Evolutionary conservation across 1,140 invertebrate genomes (phyloP).

Genomic region (Schmidtea mediterranea): DNA sequence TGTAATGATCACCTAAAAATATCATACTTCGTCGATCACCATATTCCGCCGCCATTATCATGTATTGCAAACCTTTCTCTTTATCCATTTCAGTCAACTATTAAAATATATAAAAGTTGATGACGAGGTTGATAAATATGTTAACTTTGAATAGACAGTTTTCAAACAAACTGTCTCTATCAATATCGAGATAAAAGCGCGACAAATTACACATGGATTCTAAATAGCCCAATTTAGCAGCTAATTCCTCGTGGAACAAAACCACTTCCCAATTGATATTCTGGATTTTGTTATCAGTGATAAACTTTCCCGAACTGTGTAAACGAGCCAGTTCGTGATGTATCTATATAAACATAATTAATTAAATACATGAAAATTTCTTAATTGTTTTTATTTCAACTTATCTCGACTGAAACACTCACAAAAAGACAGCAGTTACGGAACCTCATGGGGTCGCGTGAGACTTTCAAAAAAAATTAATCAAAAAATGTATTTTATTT

Average conservation of each 20-base stretch:
- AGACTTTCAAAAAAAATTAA: too few relatives aligned
- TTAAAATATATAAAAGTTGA: neutral
- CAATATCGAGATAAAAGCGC: conserved; percentile 28
- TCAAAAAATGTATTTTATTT: too few relatives aligned
- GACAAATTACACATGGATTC: conserved; percentile 31
- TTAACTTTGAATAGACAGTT: too few relatives aligned
- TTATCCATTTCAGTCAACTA: neutral
- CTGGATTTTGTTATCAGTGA: conserved; percentile 5
- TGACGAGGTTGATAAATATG: neutral
- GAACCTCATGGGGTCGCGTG: too few relatives aligned
- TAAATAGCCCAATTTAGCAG: conserved; percentile 31
- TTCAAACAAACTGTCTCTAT: conserved; percentile 27
- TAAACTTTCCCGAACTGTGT: conserved; percentile 31
- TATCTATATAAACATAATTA: conserved; percentile 17
- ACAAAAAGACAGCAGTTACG: too few relatives aligned
- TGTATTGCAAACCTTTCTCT: neutral
- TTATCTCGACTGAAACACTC: too few relatives aligned
- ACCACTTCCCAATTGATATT: conserved; percentile 30
- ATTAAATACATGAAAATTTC: too few relatives aligned
- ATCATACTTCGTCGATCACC: conserved; percentile 4
- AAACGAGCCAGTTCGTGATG: conserved; percentile 35
- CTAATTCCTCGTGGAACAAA: conserved; percentile 31
- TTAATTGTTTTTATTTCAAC: too few relatives aligned
- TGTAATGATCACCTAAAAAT: neutral
- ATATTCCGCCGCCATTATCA: neutral